Conservation (phyloP, 2,797 vertebrate genomes). For the Triplophysa yarkandensis region DNA sequence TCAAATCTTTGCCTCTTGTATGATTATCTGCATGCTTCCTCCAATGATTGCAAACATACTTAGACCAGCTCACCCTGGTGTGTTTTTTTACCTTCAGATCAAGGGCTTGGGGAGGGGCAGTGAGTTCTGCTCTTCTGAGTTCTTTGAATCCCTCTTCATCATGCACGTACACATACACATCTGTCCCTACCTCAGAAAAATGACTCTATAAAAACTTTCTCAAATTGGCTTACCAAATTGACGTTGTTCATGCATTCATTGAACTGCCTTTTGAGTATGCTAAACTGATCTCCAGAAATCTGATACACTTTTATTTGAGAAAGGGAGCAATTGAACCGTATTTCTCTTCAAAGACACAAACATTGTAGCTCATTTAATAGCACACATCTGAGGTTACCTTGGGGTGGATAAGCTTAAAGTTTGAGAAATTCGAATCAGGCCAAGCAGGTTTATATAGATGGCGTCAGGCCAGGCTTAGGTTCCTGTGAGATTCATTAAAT, state of each 20-base stretch:
- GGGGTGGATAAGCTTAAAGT: conserved; percentile 12
- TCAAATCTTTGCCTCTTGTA: conserved; percentile 16
- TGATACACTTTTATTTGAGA: conserved; percentile 18
- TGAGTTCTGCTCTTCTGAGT: conserved; percentile 24
- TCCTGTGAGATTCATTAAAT: conserved; percentile 53
- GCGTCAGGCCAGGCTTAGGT: conserved; percentile 11
- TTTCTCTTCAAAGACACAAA: not conserved
- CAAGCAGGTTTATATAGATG: conserved; percentile 50
- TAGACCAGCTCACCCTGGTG: conserved; percentile 33
- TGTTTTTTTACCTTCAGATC: conserved; percentile 57
- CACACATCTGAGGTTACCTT: conserved; percentile 18
- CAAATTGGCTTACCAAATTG: conserved; percentile 8
- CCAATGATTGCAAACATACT: conserved; percentile 30
- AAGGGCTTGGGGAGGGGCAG: conserved; percentile 40
- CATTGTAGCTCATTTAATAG: conserved; percentile 23
- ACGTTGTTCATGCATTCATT: conserved; percentile 14
- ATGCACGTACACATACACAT: conserved; percentile 21
- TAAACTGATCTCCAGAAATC: conserved; percentile 36
- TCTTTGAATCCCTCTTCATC: conserved; percentile 25
- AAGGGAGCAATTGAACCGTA: conserved; percentile 33
- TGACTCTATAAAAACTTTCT: not conserved
- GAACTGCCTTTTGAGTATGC: conserved; percentile 13
- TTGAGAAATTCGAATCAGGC: conserved; percentile 36
- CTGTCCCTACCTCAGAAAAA: conserved; percentile 17
- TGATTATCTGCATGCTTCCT: conserved; percentile 5